Conservation (phyloP, 2,113 vertebrate genomes). For the Dasyornis broadbenti region DNA sequence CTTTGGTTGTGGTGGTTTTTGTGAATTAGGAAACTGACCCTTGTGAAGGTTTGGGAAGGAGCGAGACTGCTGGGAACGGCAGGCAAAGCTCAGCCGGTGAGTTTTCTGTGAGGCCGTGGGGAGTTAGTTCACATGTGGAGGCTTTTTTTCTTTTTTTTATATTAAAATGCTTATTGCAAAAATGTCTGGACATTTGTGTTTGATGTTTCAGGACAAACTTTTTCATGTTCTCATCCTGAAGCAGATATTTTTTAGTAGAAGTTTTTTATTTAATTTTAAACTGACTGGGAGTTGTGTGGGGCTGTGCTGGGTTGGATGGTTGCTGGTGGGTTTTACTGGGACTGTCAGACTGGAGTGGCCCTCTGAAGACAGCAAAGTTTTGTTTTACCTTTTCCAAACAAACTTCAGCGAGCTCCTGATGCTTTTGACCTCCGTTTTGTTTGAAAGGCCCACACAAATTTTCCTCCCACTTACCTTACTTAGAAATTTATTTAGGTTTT, state of each 20-base stretch:
- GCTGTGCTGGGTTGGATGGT: not conserved
- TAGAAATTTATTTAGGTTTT: not conserved
- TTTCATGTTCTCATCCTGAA: not conserved
- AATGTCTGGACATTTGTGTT: not conserved
- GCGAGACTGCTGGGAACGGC: not conserved
- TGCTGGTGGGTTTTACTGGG: not conserved
- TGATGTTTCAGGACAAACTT: not conserved
- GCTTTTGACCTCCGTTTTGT: not conserved
- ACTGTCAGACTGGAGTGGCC: not conserved
- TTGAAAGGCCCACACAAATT: not conserved
- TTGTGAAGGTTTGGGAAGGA: not conserved
- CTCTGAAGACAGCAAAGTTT: not conserved
- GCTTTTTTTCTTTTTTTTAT: not conserved
- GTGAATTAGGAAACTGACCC: not conserved
- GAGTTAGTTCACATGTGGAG: not conserved
- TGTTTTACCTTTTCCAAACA: not conserved
- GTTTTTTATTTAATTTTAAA: not conserved
- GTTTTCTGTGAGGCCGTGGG: not conserved
- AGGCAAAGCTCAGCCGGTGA: not conserved
- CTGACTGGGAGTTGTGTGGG: not conserved
- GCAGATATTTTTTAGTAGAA: not conserved
- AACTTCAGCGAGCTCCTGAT: fast-evolving
- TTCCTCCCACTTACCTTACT: not conserved
- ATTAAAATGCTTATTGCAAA: not conserved
- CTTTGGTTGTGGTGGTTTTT: not conserved